A percentile compares a stretch with the other conserved stretches of the same genome.
These are phyloP conservation scores for Odontophorus gujanensis DNA, from an alignment of 2,113 vertebrate species.

Conservation along the genomic window DNA sequence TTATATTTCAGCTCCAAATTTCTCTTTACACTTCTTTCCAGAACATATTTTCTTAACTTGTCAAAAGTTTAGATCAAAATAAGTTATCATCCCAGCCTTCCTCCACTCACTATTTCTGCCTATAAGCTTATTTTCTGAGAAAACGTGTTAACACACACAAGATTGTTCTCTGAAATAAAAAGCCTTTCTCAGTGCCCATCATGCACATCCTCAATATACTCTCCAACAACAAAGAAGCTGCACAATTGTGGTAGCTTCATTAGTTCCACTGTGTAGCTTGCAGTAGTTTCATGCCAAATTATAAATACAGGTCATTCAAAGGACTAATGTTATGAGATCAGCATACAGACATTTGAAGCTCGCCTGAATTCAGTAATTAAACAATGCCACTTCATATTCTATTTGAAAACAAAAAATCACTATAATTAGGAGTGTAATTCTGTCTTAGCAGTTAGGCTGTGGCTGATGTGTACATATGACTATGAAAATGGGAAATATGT, in stretches of 20 bases:
- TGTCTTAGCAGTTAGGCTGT: constrained; percentile 26
- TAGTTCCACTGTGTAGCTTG: constrained; percentile 73
- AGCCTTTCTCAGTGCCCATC: constrained; percentile 48
- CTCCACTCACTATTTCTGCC: constrained; percentile 25
- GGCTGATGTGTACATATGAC: background rate
- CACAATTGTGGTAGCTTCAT: constrained; percentile 69
- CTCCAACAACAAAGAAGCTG: constrained; percentile 53
- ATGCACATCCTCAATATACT: constrained; percentile 54
- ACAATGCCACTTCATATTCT: constrained; percentile 12
- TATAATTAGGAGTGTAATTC: constrained; percentile 57
- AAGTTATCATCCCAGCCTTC: constrained; percentile 36
- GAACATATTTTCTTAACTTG: constrained; percentile 12
- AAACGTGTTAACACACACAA: constrained; percentile 24
- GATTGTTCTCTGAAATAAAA: constrained; percentile 32
- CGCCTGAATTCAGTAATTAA: constrained; percentile 29
- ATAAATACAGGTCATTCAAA: constrained; percentile 78
- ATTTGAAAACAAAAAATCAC: constrained; percentile 21
- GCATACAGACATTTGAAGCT: constrained; percentile 64
- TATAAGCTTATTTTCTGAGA: constrained; percentile 63
- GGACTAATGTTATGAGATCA: constrained; percentile 69
- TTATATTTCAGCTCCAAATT: constrained; percentile 41
- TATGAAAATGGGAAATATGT: constrained; percentile 14
- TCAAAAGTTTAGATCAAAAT: constrained; percentile 48
- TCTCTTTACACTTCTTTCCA: constrained; percentile 14
- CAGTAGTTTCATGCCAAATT: constrained; percentile 76